These are phyloP conservation scores for Melanophora roralis DNA, from an alignment of 2,888 invertebrate genomes.

Conservation along the genomic window DNA sequence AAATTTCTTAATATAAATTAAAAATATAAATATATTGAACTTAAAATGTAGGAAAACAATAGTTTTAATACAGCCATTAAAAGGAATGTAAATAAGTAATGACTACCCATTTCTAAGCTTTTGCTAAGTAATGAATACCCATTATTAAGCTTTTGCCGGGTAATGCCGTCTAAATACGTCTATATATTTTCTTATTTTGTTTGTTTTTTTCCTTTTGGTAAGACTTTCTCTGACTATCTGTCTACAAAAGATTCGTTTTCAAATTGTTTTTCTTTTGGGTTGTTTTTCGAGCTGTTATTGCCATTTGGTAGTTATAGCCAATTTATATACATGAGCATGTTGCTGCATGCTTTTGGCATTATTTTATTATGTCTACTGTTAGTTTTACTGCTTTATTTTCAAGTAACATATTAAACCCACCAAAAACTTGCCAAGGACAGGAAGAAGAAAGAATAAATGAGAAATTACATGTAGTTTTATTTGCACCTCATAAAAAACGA, in stretches of 20 bases:
- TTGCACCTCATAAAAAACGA: slow-evolving; percentile 75
- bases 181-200: neutral
- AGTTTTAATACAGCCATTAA: too few species aligned
- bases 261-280: neutral
- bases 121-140: too few species aligned
- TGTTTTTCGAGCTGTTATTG: neutral
- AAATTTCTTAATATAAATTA: too few species aligned
- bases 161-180: neutral
- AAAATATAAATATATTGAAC: too few species aligned
- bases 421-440: neutral
- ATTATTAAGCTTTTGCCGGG: neutral
- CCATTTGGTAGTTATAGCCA: slow-evolving; percentile 39
- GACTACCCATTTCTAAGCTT: too few species aligned
- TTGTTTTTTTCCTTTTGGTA: neutral
- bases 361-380: slow-evolving; percentile 66
- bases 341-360: slow-evolving; percentile 72
- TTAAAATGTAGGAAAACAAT: too few species aligned
- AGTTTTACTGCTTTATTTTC: slow-evolving; percentile 54
- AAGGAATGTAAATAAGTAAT: too few species aligned
- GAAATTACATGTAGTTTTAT: slow-evolving; percentile 69
- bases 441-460: slow-evolving; percentile 7
- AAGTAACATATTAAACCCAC: neutral
- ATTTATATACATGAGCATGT: slow-evolving; percentile 62
- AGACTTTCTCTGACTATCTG: slow-evolving; percentile 6
- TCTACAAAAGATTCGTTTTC: slow-evolving; percentile 3